phyloP scores from a whole-genome alignment of 2,888 invertebrate species.

The Diloba caeruleocephala region DNA sequence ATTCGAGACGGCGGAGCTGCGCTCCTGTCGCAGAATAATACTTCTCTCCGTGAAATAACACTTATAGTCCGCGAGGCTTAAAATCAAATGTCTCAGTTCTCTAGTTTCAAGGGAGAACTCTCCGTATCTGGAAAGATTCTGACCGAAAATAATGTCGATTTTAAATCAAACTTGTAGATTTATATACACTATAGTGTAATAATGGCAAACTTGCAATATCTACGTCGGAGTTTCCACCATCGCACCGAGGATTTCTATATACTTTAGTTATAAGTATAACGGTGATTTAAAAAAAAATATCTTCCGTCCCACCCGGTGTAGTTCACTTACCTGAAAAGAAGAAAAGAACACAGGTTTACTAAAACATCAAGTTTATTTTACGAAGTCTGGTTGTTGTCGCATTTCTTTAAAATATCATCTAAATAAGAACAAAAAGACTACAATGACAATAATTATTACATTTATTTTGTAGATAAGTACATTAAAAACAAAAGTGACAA shows the following conservation, averaged over 20 bases:
- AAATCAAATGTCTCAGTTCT: slow-evolving; percentile 87
- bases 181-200: slow-evolving; percentile 24
- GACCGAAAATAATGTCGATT: slow-evolving; percentile 73
- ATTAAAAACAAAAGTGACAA: slow-evolving; percentile 31
- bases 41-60: slow-evolving; percentile 88
- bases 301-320: neutral
- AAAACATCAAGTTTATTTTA: too few species aligned
- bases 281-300: neutral
- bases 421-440: slow-evolving; percentile 10
- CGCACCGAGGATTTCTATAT: too few species aligned
- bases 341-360: neutral
- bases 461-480: too few species aligned
- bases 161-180: slow-evolving; percentile 59
- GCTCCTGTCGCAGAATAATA: slow-evolving; percentile 88
- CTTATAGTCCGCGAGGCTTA: slow-evolving; percentile 89
- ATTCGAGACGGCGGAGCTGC: slow-evolving; percentile 87
- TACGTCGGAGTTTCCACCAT: neutral
- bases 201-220: neutral
- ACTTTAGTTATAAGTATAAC: too few species aligned
- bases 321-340: slow-evolving; percentile 40
- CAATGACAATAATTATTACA: slow-evolving; percentile 28
- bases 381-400: too few species aligned
- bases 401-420: too few species aligned
- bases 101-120: slow-evolving; percentile 75
- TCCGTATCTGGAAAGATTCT: slow-evolving; percentile 76